Evolutionary conservation across 2,113 vertebrate genomes (phyloP).

Genomic region (Bubalus kerabau): DNA sequence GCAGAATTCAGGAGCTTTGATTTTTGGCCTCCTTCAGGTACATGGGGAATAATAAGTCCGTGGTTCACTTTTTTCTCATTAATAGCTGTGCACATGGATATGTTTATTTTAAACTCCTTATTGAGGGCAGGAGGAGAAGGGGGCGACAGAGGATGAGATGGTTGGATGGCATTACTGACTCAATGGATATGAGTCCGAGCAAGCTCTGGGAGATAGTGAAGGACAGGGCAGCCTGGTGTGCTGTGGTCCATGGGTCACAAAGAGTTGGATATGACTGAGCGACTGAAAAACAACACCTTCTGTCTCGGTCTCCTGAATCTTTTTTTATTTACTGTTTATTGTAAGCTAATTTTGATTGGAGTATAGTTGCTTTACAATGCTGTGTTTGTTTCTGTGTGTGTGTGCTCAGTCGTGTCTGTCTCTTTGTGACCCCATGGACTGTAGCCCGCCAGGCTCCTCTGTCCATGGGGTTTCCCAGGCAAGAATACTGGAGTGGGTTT

Average conservation of each 20-base stretch:
- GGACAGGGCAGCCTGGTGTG: background rate
- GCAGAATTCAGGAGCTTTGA: background rate
- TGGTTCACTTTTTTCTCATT: background rate
- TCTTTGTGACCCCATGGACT: background rate
- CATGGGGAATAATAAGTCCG: background rate
- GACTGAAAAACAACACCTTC: background rate
- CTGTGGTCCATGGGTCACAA: background rate
- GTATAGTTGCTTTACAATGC: background rate
- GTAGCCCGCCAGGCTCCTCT: background rate
- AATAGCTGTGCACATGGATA: background rate
- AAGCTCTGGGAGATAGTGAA: background rate
- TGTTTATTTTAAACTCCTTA: background rate
- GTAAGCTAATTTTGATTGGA: background rate
- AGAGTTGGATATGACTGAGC: background rate
- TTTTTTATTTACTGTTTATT: background rate
- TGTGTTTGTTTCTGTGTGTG: background rate
- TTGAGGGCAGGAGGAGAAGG: background rate
- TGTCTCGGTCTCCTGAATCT: background rate
- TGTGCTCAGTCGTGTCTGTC: background rate
- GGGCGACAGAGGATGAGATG: background rate
- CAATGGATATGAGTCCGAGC: background rate
- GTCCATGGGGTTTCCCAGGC: background rate
- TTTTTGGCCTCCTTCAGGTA: background rate
- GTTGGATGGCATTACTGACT: background rate
- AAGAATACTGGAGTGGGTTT: background rate